Percentiles rank a stretch among this genome's conserved stretches.
These are phyloP conservation scores for Andrena fulva DNA, from an alignment of 2,888 invertebrate genomes.

Conservation along the genomic window DNA sequence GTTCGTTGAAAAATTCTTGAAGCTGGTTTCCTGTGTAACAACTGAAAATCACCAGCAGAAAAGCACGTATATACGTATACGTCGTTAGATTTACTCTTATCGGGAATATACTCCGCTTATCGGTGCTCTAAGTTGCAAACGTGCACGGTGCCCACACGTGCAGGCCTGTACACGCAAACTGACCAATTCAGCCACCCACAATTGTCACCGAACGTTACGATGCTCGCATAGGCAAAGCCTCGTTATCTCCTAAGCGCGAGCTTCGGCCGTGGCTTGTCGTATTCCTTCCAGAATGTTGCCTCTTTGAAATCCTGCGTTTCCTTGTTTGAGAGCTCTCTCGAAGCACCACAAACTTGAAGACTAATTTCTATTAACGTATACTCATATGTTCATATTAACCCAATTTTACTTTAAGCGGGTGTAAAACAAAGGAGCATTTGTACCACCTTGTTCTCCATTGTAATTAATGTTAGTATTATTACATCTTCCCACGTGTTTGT, in stretches of 20 bases:
- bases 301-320: constrained; percentile 26
- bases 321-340: constrained; percentile 3
- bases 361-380: background rate
- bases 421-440: background rate
- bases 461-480: constrained; percentile 17
- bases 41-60: constrained; percentile 24
- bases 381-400: background rate
- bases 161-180: constrained; percentile 24
- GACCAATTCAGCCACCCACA: constrained; percentile 62
- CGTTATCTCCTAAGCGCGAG: constrained; percentile 57
- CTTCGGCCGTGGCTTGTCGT: constrained; percentile 20
- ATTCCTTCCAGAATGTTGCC: constrained; percentile 24
- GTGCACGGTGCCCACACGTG: constrained; percentile 49
- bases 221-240: constrained; percentile 33
- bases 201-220: constrained; percentile 59
- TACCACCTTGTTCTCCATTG: background rate
- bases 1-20: background rate
- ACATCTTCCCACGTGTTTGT: constrained; percentile 16
- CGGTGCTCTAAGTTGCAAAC: constrained; percentile 56
- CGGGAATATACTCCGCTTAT: constrained; percentile 53
- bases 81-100: constrained; percentile 57
- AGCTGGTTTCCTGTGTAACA: constrained; percentile 21
- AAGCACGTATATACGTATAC: constrained; percentile 6
- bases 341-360: background rate
- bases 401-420: background rate